Evolutionary conservation across 2,797 vertebrate genomes (phyloP), one percentile per base, ranked within the genome.

Genomic region (Clarias fuscus): DNA sequence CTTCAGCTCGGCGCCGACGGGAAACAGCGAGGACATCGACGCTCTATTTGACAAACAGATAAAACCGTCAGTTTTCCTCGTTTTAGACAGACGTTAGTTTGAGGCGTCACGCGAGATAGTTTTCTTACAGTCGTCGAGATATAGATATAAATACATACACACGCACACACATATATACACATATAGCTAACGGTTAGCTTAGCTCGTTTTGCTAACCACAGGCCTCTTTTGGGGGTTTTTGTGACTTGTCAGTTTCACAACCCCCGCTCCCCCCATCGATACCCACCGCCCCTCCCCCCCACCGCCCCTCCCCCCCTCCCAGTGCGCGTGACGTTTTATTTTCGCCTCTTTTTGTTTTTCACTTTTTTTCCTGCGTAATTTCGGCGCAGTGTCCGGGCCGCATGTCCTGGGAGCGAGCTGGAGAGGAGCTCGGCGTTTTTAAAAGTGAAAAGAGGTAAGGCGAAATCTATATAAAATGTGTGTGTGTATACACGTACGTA

Each of bases 1-100:
- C 93, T 95, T 94, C 92, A 91, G 94, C 91, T 93, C 92, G 93
- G 93, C 90, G 79, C 88, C 87, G 85, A 70, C 67, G 82, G 86
- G 88, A 90, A 92, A 92, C 71, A 91, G 92, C 91, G 90, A 93
- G 92, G 84, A 89, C 90, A 89, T 93, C 88, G 3, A 75, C 70
- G 53, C 15, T 82, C 15, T n/a, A 48, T 85, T 65, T 86, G 33
- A 73, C 27, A 22, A 40, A 83, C 72, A 89, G 73, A 85, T 86
- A 58, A 86, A 80, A 75, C 62, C 37, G n/a, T 65, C 7, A 11
- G 18, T 79, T 84, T 15, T 0, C 8, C 64, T 40, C 67, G 30
- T 76, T 40, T 76, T 80, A 78, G 0, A 0, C 6, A 77, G 85
- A 89, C 56, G 91, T 92, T 90, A 83, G 65, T 67, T 79, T 85